These are phyloP conservation scores for Lophura nycthemera DNA, from an alignment of 2,113 vertebrate species.

Conservation along the genomic window DNA sequence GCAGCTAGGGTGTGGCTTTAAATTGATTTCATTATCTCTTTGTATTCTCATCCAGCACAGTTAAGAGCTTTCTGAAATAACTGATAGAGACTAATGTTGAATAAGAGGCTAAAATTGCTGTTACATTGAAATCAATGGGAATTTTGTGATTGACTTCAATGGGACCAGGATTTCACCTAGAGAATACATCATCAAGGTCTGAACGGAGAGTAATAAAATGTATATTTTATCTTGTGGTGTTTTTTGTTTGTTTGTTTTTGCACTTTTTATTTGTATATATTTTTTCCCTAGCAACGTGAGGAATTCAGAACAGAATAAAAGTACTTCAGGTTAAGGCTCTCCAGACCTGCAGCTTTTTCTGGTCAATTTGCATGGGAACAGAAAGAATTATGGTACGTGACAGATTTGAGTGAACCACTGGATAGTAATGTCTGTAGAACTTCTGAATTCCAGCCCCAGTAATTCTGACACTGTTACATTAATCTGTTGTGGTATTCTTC, in stretches of 20 bases:
- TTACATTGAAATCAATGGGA: not conserved
- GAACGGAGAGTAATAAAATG: slow-evolving; percentile 9
- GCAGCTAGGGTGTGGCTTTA: not conserved
- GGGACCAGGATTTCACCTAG: not conserved
- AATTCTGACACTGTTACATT: not conserved
- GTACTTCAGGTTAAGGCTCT: not conserved
- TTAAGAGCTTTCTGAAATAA: not conserved
- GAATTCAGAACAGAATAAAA: not conserved
- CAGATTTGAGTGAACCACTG: slow-evolving; percentile 1
- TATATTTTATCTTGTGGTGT: not conserved
- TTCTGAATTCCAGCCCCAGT: not conserved
- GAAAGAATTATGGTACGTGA: slow-evolving; percentile 29
- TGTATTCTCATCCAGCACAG: not conserved
- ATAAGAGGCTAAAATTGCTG: not conserved
- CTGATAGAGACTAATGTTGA: not conserved
- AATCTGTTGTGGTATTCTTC: not conserved
- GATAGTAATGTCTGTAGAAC: slow-evolving; percentile 7
- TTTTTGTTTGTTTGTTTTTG: no score
- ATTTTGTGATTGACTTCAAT: not conserved
- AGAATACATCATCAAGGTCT: slow-evolving; percentile 20
- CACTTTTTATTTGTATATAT: no score
- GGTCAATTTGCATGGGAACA: slow-evolving; percentile 22
- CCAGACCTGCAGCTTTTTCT: slow-evolving; percentile 5
- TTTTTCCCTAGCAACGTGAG: not conserved
- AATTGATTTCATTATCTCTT: not conserved